Conservation (phyloP, 1,140 invertebrate species). For the Microplitis demolitor region DNA sequence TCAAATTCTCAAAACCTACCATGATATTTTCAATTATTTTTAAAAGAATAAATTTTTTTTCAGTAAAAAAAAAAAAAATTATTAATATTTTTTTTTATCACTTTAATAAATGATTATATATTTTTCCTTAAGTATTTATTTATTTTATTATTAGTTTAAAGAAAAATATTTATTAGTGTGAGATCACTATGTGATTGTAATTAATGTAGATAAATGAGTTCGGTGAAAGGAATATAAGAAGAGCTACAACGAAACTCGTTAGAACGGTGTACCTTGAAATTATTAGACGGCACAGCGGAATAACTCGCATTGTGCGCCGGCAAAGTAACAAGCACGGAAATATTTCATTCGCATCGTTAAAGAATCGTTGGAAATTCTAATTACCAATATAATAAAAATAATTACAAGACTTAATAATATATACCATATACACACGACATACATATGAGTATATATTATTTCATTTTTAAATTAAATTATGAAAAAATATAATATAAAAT, state of each 20-base stretch:
- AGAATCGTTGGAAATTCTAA: constrained; percentile 23
- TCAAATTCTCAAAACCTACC: too few relatives aligned
- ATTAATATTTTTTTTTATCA: neutral
- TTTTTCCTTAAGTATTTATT: neutral
- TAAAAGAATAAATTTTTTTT: too few relatives aligned
- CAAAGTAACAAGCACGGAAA: constrained; percentile 12
- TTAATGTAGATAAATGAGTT: constrained; percentile 22
- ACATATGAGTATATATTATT: too few relatives aligned
- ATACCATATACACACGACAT: too few relatives aligned
- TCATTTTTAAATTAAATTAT: too few relatives aligned
- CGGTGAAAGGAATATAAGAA: constrained; percentile 11
- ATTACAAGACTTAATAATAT: neutral
- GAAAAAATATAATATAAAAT: too few relatives aligned
- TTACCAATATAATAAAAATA: constrained; percentile 17
- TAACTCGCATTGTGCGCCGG: constrained; percentile 21
- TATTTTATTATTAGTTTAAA: neutral
- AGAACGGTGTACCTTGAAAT: constrained; percentile 15
- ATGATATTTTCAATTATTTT: too few relatives aligned
- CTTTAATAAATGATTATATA: neutral
- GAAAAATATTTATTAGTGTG: constrained; percentile 4
- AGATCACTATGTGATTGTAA: constrained; percentile 1
- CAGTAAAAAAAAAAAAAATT: too few relatives aligned
- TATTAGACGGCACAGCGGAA: constrained; percentile 12
- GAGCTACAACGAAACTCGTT: constrained; percentile 14
- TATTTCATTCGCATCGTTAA: constrained; percentile 22